Conservation (phyloP, 2,888 invertebrate genomes). For the Drosophila niveifrons region DNA sequence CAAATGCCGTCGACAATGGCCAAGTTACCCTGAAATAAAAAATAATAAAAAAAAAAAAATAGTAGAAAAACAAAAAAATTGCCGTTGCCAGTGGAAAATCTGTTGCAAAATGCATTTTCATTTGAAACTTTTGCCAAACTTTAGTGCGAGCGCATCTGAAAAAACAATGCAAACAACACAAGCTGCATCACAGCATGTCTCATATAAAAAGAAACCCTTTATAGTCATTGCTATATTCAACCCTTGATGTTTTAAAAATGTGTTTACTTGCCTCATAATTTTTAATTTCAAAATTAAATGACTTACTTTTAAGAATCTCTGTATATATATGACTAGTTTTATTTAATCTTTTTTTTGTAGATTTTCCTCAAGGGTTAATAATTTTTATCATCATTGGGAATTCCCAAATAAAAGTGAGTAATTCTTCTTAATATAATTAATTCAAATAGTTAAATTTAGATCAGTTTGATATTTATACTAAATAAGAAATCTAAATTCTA, state of each 20-base stretch:
- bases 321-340: too few species aligned
- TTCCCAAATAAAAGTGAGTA: neutral
- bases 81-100: constrained; percentile 66
- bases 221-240: neutral
- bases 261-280: neutral
- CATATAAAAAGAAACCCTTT: constrained; percentile 19
- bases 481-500: neutral
- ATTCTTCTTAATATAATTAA: neutral
- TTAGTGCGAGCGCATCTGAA: constrained; percentile 49
- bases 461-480: too few species aligned
- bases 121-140: constrained; percentile 72
- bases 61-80: constrained; percentile 15
- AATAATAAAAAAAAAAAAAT: constrained; percentile 6
- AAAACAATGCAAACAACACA: constrained; percentile 60
- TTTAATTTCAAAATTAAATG: neutral
- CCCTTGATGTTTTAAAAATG: neutral
- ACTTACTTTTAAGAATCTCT: too few species aligned
- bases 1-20: constrained; percentile 59
- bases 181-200: constrained; percentile 4
- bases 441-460: too few species aligned
- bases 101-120: constrained; percentile 77
- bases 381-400: neutral
- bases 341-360: too few species aligned
- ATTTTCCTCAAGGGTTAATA: neutral
- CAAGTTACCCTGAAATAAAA: constrained; percentile 49